Percentiles rank a stretch among this genome's conserved stretches.
Evolutionary conservation across 2,888 invertebrate genomes (phyloP).

Genomic region (Nowickia ferox): DNA sequence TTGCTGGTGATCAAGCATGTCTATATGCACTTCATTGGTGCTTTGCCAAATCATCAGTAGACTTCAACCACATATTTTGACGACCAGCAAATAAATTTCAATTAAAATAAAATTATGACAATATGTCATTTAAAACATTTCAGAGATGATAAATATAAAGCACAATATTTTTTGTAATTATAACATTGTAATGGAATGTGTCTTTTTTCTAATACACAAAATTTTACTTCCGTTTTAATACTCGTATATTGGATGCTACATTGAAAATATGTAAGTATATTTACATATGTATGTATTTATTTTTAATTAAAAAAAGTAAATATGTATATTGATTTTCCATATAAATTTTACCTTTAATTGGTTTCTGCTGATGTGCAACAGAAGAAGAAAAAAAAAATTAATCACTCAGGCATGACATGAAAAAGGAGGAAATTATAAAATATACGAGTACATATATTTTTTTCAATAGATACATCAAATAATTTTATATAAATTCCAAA

Average conservation of each 20-base stretch:
- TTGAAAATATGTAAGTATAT: not conserved
- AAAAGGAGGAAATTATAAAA: constrained; percentile 62
- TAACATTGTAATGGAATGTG: not conserved
- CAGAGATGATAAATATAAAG: too few species aligned
- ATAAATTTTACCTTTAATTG: constrained; percentile 50
- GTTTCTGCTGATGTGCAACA: constrained; percentile 38
- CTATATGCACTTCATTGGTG: too few species aligned
- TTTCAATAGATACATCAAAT: constrained; percentile 12
- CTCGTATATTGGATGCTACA: not conserved
- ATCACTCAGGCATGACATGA: constrained; percentile 57
- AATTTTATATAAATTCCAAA: constrained; percentile 38
- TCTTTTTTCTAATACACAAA: not conserved
- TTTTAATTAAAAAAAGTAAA: constrained; percentile 31
- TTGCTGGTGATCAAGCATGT: too few species aligned
- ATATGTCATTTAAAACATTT: too few species aligned
- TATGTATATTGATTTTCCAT: constrained; percentile 42
- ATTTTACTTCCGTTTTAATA: constrained; percentile 38
- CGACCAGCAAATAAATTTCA: too few species aligned
- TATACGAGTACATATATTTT: too few species aligned
- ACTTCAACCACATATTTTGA: too few species aligned
- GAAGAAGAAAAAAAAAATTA: constrained; percentile 43
- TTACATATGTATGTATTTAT: not conserved
- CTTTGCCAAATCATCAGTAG: too few species aligned
- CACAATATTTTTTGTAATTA: not conserved
- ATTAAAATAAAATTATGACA: too few species aligned